Conservation (phyloP, 2,888 invertebrate genomes). For the Lithodes maja region DNA sequence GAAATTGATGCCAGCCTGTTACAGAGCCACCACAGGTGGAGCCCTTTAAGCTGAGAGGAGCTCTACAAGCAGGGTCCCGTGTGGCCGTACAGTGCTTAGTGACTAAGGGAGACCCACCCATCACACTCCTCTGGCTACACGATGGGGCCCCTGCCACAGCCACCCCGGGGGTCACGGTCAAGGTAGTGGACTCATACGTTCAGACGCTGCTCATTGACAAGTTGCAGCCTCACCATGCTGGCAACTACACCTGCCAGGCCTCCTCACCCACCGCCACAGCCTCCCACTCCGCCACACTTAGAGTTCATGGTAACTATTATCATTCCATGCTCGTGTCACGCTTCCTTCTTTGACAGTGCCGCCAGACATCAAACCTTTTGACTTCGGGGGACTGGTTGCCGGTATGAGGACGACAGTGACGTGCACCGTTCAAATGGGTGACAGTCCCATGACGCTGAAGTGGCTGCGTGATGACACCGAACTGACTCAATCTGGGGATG, state of each 20-base stretch:
- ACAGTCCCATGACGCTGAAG: slow-evolving; percentile 85
- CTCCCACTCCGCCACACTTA: slow-evolving; percentile 71
- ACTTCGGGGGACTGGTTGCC: slow-evolving; percentile 87
- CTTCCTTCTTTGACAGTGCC: slow-evolving; percentile 78
- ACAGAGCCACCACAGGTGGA: slow-evolving; percentile 88
- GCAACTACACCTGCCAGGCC: slow-evolving; percentile 73
- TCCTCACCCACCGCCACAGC: slow-evolving; percentile 71
- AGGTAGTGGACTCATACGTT: slow-evolving; percentile 89
- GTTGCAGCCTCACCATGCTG: slow-evolving; percentile 72
- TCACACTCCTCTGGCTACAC: slow-evolving; percentile 91
- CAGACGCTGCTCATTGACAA: slow-evolving; percentile 75
- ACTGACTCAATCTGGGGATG: slow-evolving; percentile 42
- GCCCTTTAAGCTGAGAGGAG: slow-evolving; percentile 88
- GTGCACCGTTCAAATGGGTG: slow-evolving; percentile 87
- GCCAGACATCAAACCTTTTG: slow-evolving; percentile 89
- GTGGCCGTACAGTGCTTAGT: slow-evolving; percentile 93
- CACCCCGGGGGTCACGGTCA: slow-evolving; percentile 80
- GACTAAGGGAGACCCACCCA: slow-evolving; percentile 93
- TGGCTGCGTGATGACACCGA: slow-evolving; percentile 85
- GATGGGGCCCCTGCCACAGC: slow-evolving; percentile 49
- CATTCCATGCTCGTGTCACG: background rate
- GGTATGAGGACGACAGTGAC: slow-evolving; percentile 88
- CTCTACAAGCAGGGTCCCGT: slow-evolving; percentile 87
- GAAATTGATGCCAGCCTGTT: background rate
- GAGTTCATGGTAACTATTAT: slow-evolving; percentile 72